Evolutionary conservation across 2,888 invertebrate genomes (phyloP), one percentile per base, ranked within the genome.

Genomic region (Endomychus coccineus): DNA sequence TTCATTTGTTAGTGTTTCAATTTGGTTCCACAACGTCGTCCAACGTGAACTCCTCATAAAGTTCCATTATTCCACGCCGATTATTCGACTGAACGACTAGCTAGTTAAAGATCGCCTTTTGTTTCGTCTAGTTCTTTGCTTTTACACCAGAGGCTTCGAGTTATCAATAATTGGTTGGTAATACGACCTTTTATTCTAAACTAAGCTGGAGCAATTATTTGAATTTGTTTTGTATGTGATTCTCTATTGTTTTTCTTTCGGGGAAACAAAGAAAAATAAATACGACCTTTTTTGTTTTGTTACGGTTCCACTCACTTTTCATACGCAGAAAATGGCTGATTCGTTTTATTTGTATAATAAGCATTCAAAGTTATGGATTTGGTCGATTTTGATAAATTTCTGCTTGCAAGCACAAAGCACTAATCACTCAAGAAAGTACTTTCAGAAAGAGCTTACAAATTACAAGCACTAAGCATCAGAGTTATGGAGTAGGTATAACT

Each of bases 1-100:
- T 59, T 54, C 59, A 56, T 59, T 62, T 59, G 60, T 58, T 61
- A 60, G 57, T 60, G 57, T 61, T 61, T 61, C 60, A 55, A 61
- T 60, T 60, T 54, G 55, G 55, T 52, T 45, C 40, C 44, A 42
- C 46, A 40, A 43, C 45, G 48, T 43, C 41, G 49, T 45, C 51
- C 52, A 50, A 40, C 45, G 42, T 50, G 48, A 46, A 46, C 48
- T 47, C 29, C 46, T 49, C 34, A 10, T 22, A 29, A 19, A 11
- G 36, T 29, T 36, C 28, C 41, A 41, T 43, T 37, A 31, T 29
- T 15, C 33, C 39, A 32, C 44, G 27, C 25, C 31, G 34, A 34
- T 25, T 35, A 41, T 38, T 44, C 36, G 16, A 39, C 42, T 53
- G 52, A 50, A 24, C 51, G 46, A 44, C 46, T 55, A 41, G 39